Base-by-base conservation (phyloP, 1,140 invertebrate genomes). In the Stegodyphus dumicola region DNA sequence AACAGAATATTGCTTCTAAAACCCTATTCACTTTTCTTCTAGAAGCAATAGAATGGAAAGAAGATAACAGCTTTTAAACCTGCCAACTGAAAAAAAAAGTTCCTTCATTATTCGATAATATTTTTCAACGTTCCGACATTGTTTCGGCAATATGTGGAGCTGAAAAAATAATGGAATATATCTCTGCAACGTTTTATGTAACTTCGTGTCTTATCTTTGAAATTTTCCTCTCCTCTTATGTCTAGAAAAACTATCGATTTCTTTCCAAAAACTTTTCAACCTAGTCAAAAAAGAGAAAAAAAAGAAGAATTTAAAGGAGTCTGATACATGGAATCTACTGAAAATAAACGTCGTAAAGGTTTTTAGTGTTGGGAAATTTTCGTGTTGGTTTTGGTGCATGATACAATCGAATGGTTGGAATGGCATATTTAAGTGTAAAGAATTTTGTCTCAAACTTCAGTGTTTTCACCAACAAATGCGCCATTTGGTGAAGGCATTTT, bases 361-460 rank as follows among this genome's bases (percentile, higher is more conserved):
- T 79, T 79, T 79, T 79, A 79, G 77, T 70, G 70, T 79, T 79
- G 69, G 48, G 51, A 64, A 79, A 79, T 79, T 70, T 79, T 79
- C 77, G 11, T 66, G 56, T 70, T 54, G 77, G 70, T 18, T 77
- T 33, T 17, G 64, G 48, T 51, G 49, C 17, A 7, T 66, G 65
- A 67, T 67, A 79, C 65, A 79, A 79, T 79, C 77, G 70, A 79
- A 79, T 52, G 77, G 70, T 79, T 79, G 77, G 69, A 52, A 54
- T 79, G 64, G 52, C 15, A 33, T 53, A 17, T 51, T 53, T 52
- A 73, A 73, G 13, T 52, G 67, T 18, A 15, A 17, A n/a, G 10
- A 51, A 73, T 4, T n/a, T 52, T 52, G 52, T 9, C n/a, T 9
- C 66, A 67, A 67, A 17, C 9, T 18, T 67, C 66, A 18, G 17